Evolutionary conservation across 2,113 vertebrate species (phyloP).

Genomic region (Motacilla tschutschensis): DNA sequence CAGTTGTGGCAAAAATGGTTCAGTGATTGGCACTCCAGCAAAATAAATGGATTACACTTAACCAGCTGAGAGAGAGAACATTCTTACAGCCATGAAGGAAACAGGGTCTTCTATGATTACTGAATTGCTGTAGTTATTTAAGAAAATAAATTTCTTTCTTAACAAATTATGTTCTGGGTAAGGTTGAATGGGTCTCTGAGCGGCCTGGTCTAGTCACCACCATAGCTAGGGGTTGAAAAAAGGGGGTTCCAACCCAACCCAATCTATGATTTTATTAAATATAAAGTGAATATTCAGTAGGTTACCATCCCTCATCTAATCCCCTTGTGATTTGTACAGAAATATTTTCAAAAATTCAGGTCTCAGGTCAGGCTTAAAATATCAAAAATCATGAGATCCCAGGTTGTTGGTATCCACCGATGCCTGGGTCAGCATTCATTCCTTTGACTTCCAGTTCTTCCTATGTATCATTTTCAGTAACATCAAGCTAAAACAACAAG

Average conservation of each 20-base stretch:
- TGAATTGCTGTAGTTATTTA: background rate
- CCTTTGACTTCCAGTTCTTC: background rate
- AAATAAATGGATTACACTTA: slow-evolving; percentile 19
- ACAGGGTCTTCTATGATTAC: background rate
- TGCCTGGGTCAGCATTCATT: background rate
- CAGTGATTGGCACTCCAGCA: background rate
- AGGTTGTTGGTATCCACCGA: background rate
- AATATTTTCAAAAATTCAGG: background rate
- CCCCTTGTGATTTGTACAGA: background rate
- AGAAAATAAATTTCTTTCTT: background rate
- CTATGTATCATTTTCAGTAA: background rate
- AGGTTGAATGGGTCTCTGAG: background rate
- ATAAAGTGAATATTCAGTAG: background rate
- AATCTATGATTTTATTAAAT: background rate
- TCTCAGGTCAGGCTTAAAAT: background rate
- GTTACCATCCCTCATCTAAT: background rate
- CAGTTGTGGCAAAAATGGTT: background rate
- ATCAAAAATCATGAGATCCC: background rate
- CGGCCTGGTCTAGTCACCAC: background rate
- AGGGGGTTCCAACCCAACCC: background rate
- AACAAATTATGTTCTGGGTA: too few species aligned
- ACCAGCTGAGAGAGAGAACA: background rate
- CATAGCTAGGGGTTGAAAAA: background rate
- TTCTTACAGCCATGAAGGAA: background rate
- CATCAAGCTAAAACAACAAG: background rate